These are phyloP conservation scores for Diadumene lineata DNA, from an alignment of 92 coral and sea anemone species.

Conservation along the genomic window DNA sequence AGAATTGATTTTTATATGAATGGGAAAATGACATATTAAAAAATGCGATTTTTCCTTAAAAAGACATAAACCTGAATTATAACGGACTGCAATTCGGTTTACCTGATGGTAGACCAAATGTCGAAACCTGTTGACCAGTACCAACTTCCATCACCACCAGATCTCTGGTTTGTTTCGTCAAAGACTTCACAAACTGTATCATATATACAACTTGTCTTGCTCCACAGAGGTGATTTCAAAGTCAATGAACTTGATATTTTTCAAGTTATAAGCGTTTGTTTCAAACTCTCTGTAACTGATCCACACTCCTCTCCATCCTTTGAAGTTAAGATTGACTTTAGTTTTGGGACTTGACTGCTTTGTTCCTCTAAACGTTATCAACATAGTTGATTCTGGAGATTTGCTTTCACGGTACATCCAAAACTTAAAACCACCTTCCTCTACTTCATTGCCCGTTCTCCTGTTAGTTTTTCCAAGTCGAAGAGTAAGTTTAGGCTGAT, in stretches of 20 bases:
- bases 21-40: too few relatives aligned
- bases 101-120: neutral
- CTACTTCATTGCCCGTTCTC: neutral
- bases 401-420: constrained; percentile 58
- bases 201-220: constrained; percentile 6
- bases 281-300: constrained; percentile 13
- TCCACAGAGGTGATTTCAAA: neutral
- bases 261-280: neutral
- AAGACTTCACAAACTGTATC: neutral
- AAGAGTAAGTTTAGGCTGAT: neutral
- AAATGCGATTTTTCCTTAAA: too few relatives aligned
- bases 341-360: neutral
- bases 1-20: too few relatives aligned
- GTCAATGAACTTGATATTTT: neutral
- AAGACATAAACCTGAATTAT: too few relatives aligned
- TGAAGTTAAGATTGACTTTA: constrained; percentile 9
- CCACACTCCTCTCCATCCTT: constrained; percentile 40
- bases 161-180: constrained; percentile 22
- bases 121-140: neutral
- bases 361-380: neutral
- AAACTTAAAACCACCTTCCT: constrained; percentile 47
- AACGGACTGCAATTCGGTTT: neutral
- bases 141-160: constrained; percentile 1
- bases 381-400: constrained; percentile 1
- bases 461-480: neutral